Base-by-base conservation (phyloP, 2,888 invertebrate genomes). In the Drosophila aldrichi region DNA sequence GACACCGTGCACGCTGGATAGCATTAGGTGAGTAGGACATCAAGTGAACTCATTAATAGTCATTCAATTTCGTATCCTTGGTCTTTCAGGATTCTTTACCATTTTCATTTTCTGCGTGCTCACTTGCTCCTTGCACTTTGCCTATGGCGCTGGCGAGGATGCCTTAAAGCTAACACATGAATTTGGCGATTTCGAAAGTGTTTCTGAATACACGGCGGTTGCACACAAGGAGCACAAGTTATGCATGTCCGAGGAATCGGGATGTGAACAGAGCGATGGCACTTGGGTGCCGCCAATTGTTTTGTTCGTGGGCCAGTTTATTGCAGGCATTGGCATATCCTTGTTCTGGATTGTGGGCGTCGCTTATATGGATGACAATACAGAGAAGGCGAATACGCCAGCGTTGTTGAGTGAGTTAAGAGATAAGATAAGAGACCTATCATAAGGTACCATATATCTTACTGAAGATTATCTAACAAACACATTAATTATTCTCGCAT, bases 1-100 rank as follows among this genome's bases (percentile, higher is more conserved):
- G 95, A 40, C 95, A 96, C 92, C 93, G 96, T 71, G 96, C 96
- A 6, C 92, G 95, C 88, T 96, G 96, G 96, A 95, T 96, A 89
- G 95, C 95, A 1, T 92, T 95, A 66, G 93, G 93, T 92, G 81
- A 36, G 0, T 10, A 4, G 14, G 12, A 8, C 10, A 22, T n/a
- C 0, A 2, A 22, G 10, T 8, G 6, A 34, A 2, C 16, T 0
- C 2, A 7, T 16, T 4, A 3, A 32, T 14, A 16, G 5, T 36
- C 18, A 16, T 2, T 18, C 9, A 51, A 36, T 36, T 16, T 16
- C 14, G 22, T 8, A 16, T 22, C 3, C 14, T 18, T 63, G 9
- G 25, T 12, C 18, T 49, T 25, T 0, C n/a, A 92, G 94, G 94
- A n/a, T 88, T 94, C 51, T 93, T 94, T 70, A 94, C 94, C 10